A percentile compares a stretch with the other conserved stretches of the same genome.
These are phyloP conservation scores for Armadillidium nasatum DNA, from an alignment of 1,140 invertebrate genomes.

Conservation along the genomic window DNA sequence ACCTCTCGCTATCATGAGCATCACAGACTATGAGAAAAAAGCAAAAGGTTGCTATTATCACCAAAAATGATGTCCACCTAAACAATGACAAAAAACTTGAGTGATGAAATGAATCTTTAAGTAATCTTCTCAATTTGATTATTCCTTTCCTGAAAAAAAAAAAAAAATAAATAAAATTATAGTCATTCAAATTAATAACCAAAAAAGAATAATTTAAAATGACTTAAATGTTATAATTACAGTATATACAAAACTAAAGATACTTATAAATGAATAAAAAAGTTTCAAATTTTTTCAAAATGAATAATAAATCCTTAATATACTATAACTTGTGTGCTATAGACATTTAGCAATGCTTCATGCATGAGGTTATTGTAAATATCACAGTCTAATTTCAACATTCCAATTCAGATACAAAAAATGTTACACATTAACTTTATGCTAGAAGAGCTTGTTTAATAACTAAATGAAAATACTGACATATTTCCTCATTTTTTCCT, in stretches of 20 bases:
- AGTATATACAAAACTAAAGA: neutral
- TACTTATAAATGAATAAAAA: too few relatives aligned
- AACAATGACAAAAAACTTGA: neutral
- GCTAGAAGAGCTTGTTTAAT: too few relatives aligned
- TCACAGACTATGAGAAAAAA: neutral
- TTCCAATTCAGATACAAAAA: too few relatives aligned
- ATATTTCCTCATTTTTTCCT: too few relatives aligned
- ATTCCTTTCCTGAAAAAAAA: neutral
- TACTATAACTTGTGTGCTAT: neutral
- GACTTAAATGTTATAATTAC: neutral
- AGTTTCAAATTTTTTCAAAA: too few relatives aligned
- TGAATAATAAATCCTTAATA: neutral
- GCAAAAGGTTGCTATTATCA: neutral
- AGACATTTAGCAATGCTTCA: neutral
- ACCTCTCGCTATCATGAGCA: neutral
- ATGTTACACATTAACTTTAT: too few relatives aligned
- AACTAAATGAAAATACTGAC: too few relatives aligned
- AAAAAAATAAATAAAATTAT: neutral
- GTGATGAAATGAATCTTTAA: neutral
- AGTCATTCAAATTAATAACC: neutral
- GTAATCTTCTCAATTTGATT: neutral
- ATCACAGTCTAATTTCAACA: too few relatives aligned
- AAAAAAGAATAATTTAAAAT: neutral
- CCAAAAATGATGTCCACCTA: neutral
- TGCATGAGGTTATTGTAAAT: too few relatives aligned